Percentiles rank a stretch among this genome's conserved stretches.
These are phyloP conservation scores for Nasua narica DNA, from an alignment of 2,797 vertebrate genomes.

Conservation along the genomic window DNA sequence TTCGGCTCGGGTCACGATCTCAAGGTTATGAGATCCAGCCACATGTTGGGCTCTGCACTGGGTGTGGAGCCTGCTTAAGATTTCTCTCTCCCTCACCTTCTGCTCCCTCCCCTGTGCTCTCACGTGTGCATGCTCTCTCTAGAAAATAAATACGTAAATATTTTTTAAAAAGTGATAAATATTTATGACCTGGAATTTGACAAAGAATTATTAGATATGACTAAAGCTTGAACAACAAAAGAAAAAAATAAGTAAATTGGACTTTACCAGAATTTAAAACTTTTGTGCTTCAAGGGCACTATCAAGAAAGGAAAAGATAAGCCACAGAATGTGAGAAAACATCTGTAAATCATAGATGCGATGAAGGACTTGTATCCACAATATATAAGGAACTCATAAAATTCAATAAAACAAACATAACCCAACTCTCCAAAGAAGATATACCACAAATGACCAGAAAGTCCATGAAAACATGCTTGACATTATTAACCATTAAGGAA, in stretches of 20 bases:
- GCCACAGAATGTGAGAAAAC: neutral
- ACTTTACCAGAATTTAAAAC: neutral
- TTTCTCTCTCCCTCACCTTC: neutral
- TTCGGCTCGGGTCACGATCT: neutral
- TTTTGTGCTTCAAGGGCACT: neutral
- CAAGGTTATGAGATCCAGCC: neutral
- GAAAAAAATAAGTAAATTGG: neutral
- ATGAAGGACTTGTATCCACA: neutral
- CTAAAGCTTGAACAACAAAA: neutral
- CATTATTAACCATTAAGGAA: neutral
- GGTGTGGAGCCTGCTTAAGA: neutral
- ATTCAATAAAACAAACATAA: neutral
- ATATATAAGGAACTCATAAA: neutral
- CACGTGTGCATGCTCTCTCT: neutral
- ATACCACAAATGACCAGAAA: neutral
- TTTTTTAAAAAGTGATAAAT: neutral
- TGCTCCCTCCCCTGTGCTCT: neutral
- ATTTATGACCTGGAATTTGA: neutral
- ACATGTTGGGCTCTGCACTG: neutral
- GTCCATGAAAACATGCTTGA: neutral
- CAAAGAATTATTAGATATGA: neutral
- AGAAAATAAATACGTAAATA: neutral
- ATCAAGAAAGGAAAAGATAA: neutral
- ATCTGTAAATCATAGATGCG: neutral
- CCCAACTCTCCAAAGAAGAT: neutral